Percentiles rank a stretch among this genome's conserved stretches.
These are phyloP conservation scores for Nixonia krombeini DNA, from an alignment of 1,140 invertebrate genomes.

Conservation along the genomic window DNA sequence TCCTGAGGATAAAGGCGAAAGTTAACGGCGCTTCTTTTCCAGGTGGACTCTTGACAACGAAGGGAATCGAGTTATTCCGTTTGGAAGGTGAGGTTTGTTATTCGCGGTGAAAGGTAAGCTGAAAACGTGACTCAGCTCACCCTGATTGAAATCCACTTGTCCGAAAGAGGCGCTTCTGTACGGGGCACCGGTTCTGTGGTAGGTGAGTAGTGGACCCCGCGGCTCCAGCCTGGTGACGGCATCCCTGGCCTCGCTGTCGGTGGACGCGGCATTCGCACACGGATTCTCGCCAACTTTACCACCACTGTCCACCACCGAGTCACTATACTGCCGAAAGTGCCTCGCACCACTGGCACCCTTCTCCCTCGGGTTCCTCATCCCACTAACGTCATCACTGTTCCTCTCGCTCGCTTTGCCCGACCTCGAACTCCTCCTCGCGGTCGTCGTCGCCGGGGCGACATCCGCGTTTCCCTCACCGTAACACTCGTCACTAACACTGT, in stretches of 20 bases:
- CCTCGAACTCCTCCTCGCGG: conserved; percentile 25
- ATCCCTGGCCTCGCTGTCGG: conserved; percentile 56
- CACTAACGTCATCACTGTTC: conserved; percentile 52
- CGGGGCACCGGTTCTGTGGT: conserved; percentile 63
- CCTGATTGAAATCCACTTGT: conserved; percentile 79
- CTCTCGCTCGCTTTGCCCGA: conserved; percentile 29
- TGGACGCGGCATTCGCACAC: conserved; percentile 56
- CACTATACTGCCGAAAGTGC: conserved; percentile 62
- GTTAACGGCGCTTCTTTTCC: too few species aligned
- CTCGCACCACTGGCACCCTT: conserved; percentile 28
- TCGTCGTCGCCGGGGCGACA: not conserved
- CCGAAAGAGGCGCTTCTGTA: conserved; percentile 87
- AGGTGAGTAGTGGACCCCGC: conserved; percentile 60
- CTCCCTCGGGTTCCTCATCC: conserved; percentile 25
- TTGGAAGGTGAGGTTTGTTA: too few species aligned
- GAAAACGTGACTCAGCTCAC: conserved; percentile 30
- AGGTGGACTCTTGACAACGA: too few species aligned
- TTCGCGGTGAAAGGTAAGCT: not conserved
- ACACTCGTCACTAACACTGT: conserved; percentile 61
- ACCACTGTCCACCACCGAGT: conserved; percentile 60
- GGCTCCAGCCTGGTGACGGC: conserved; percentile 61
- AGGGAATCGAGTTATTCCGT: too few species aligned
- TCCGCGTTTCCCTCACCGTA: conserved; percentile 34
- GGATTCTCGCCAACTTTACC: conserved; percentile 48
- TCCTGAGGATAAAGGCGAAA: too few species aligned